These are phyloP conservation scores for Agrochola lychnidis DNA, from an alignment of 2,888 invertebrate species.

Conservation along the genomic window DNA sequence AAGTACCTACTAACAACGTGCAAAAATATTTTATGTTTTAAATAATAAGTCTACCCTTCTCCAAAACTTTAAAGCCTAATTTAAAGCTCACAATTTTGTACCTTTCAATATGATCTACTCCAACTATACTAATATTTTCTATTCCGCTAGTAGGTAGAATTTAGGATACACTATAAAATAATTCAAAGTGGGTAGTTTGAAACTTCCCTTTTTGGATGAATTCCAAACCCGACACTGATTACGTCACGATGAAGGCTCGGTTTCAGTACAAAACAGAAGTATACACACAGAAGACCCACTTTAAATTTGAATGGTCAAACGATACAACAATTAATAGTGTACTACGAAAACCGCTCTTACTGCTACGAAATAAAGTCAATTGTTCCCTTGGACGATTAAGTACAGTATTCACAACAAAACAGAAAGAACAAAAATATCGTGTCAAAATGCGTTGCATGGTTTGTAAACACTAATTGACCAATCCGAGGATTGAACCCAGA, in stretches of 20 bases:
- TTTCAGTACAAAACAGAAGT: background rate
- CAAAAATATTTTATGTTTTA: no score
- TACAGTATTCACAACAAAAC: background rate
- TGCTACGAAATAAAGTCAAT: background rate
- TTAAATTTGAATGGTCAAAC: background rate
- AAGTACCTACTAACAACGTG: no score
- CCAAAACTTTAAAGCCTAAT: no score
- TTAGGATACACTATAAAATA: slow-evolving; percentile 55
- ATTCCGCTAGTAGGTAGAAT: slow-evolving; percentile 7
- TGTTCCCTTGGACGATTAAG: background rate
- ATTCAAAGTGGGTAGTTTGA: slow-evolving; percentile 66
- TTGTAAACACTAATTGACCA: no score
- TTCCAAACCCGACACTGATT: slow-evolving; percentile 62
- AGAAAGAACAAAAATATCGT: background rate
- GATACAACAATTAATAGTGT: background rate
- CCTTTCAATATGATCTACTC: no score
- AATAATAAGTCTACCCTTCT: no score
- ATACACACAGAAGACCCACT: slow-evolving; percentile 15
- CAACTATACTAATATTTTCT: slow-evolving; percentile 20
- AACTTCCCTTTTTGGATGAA: slow-evolving; percentile 70
- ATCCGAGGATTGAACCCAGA: no score
- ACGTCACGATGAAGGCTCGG: slow-evolving; percentile 56
- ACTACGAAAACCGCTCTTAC: background rate
- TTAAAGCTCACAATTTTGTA: no score
- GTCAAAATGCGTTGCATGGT: background rate